phyloP scores from a whole-genome alignment of 2,888 invertebrate genomes.

The Agrotis exclamationis region DNA sequence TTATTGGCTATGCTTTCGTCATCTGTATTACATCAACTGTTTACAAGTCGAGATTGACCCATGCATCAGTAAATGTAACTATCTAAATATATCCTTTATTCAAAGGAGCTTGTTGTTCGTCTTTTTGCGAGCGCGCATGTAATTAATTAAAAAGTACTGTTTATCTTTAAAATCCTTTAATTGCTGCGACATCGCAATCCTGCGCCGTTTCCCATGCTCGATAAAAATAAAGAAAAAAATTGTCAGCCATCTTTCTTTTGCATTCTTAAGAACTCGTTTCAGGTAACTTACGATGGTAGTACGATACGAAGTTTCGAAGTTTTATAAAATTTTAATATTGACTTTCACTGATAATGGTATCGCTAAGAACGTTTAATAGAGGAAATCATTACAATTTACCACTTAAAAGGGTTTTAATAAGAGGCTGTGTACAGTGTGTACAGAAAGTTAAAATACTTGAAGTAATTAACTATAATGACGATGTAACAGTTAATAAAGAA shows the following conservation, averaged over 20 bases:
- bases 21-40: conserved; percentile 13
- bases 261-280: conserved; percentile 57
- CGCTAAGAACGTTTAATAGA: conserved; percentile 3
- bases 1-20: conserved; percentile 18
- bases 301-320: conserved; percentile 18
- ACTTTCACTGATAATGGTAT: conserved; percentile 42
- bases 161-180: conserved; percentile 46
- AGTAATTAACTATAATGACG: conserved; percentile 6
- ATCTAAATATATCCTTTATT: not conserved
- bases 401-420: conserved; percentile 11
- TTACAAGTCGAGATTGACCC: not conserved
- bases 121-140: not conserved
- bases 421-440: not conserved
- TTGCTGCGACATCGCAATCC: conserved; percentile 29
- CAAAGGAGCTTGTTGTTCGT: not conserved
- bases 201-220: conserved; percentile 46
- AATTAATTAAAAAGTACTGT: conserved; percentile 11
- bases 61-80: not conserved
- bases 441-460: conserved; percentile 13
- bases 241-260: conserved; percentile 45
- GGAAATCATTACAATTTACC: conserved; percentile 29
- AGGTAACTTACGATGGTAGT: conserved; percentile 40
- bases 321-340: conserved; percentile 13
- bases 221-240: conserved; percentile 35
- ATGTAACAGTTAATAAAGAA: conserved; percentile 26